Evolutionary conservation across 37 sponge, comb jelly and placozoan genomes (phyloP).

Genomic region (Petrosia ficiformis): DNA sequence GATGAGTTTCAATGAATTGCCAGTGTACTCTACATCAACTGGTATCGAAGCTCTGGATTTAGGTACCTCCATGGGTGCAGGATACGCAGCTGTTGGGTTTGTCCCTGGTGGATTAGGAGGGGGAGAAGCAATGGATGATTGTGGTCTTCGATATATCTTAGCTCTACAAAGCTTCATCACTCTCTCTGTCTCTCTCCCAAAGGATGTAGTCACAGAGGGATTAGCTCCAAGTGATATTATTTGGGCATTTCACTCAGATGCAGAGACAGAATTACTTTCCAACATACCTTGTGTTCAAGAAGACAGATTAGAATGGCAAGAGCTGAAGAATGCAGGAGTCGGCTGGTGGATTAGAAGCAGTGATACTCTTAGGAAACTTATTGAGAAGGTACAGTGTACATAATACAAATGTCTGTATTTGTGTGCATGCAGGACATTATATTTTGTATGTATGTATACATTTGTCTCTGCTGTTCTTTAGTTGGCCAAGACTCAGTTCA

Average conservation of each 20-base stretch:
- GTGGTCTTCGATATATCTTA: slow-evolving; percentile 87
- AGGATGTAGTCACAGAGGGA: slow-evolving; percentile 12
- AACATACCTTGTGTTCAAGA: slow-evolving; percentile 78
- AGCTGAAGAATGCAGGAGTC: slow-evolving; percentile 79
- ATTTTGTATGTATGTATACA: background rate
- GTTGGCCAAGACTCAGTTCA: slow-evolving; percentile 89
- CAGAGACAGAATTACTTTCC: slow-evolving; percentile 78
- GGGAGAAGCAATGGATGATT: slow-evolving; percentile 91
- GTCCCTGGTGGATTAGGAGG: slow-evolving; percentile 39
- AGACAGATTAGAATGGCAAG: slow-evolving; percentile 72
- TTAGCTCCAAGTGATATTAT: slow-evolving; percentile 71
- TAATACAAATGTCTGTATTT: background rate
- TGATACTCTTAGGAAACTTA: slow-evolving; percentile 70
- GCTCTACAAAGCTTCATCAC: slow-evolving; percentile 61
- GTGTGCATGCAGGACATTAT: background rate
- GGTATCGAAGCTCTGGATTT: background rate
- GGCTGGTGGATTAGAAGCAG: slow-evolving; percentile 95
- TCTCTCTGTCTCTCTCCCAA: slow-evolving; percentile 47
- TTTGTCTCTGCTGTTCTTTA: slow-evolving; percentile 15
- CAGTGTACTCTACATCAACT: background rate
- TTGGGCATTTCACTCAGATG: slow-evolving; percentile 97
- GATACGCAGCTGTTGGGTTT: slow-evolving; percentile 42
- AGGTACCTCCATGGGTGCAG: slow-evolving; percentile 37
- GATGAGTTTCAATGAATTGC: background rate
- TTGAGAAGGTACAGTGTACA: slow-evolving; percentile 70